Percentiles rank a stretch among this genome's conserved stretches.
phyloP scores from a whole-genome alignment of 2,113 vertebrate species.

The Mesoclemmys tuberculata region DNA sequence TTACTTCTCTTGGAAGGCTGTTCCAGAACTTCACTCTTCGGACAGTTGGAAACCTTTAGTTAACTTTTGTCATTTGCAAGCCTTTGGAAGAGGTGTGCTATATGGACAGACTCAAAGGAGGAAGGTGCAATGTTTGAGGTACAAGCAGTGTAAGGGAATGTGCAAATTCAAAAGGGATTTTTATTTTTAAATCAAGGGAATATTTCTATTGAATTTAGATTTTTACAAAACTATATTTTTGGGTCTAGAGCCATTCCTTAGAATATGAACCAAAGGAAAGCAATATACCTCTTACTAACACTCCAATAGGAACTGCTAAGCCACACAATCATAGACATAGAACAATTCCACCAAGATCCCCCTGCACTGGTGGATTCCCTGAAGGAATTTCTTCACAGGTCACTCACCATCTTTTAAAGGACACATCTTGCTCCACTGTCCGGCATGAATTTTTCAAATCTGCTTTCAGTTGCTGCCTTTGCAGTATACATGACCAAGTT shows the following conservation, averaged over 20 bases:
- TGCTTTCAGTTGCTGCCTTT: conserved; percentile 65
- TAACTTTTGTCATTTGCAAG: neutral
- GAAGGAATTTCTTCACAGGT: conserved; percentile 73
- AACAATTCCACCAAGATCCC: conserved; percentile 58
- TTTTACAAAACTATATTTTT: neutral
- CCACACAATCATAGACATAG: conserved; percentile 55
- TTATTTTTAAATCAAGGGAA: neutral
- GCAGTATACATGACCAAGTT: conserved; percentile 26
- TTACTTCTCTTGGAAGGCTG: neutral
- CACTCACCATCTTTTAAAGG: conserved; percentile 71
- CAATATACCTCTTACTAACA: conserved; percentile 12
- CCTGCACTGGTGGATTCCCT: conserved; percentile 3
- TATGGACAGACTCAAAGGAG: neutral
- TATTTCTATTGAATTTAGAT: conserved; percentile 4
- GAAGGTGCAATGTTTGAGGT: fast-evolving
- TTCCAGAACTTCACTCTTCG: neutral
- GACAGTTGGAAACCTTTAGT: neutral
- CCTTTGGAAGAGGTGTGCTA: neutral
- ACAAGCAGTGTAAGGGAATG: fast-evolving
- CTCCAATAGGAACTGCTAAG: conserved; percentile 72
- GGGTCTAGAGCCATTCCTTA: conserved; percentile 32
- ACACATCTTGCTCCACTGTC: conserved; percentile 58
- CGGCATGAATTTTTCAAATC: conserved; percentile 66
- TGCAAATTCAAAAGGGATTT: neutral
- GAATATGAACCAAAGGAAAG: conserved; percentile 39